Percentiles rank a stretch among this genome's conserved stretches.
These are phyloP conservation scores for Melanocharis versteri DNA, from an alignment of 2,113 vertebrate genomes.

Conservation along the genomic window DNA sequence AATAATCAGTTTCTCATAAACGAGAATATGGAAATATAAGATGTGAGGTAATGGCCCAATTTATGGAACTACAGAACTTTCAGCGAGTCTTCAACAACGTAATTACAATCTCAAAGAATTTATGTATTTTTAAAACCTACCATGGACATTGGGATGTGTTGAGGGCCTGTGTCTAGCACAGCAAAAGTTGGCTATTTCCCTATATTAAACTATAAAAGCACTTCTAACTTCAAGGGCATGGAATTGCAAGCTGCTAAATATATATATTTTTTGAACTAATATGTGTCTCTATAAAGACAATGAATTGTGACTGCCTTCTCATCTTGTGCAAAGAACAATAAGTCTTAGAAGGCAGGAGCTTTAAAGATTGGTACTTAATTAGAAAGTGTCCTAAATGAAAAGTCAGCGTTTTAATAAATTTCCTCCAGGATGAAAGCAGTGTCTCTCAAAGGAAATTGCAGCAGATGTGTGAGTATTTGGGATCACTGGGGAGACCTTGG, in stretches of 20 bases:
- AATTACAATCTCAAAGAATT: background rate
- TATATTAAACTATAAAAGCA: background rate
- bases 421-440: background rate
- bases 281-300: background rate
- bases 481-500: background rate
- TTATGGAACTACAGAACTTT: background rate
- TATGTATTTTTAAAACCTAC: background rate
- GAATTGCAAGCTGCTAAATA: background rate
- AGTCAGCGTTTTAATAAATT: background rate
- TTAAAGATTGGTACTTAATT: constrained; percentile 46
- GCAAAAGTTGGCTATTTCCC: background rate
- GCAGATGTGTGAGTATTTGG: background rate
- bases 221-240: background rate
- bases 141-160: background rate
- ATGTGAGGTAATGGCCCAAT: background rate
- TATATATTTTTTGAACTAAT: background rate
- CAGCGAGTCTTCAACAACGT: background rate
- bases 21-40: background rate
- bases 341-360: background rate
- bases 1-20: background rate
- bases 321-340: constrained; percentile 2
- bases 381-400: constrained; percentile 12
- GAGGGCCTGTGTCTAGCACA: background rate
- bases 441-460: background rate
- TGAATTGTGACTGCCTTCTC: constrained; percentile 9